A percentile compares a stretch with the other conserved stretches of the same genome.
phyloP scores from a whole-genome alignment of 2,888 invertebrate species.

The Ormyrus nitidulus region DNA sequence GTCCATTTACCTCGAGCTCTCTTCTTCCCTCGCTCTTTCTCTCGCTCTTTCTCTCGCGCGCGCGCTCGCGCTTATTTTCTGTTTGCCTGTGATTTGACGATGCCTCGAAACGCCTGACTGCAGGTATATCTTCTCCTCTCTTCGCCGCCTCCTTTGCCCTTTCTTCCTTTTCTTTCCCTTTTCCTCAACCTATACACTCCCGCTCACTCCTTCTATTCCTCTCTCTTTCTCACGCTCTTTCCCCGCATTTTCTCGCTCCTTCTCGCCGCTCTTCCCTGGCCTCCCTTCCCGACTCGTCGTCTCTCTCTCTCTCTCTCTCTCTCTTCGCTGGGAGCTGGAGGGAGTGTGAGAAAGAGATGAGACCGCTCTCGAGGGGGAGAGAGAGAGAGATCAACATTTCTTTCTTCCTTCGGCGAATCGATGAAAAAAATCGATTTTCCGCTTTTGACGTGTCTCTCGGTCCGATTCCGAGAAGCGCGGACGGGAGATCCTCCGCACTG shows the following conservation, averaged over 20 bases:
- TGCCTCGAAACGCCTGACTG: conserved; percentile 49
- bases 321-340: neutral
- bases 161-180: conserved; percentile 43
- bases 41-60: conserved; percentile 17
- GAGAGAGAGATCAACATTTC: conserved; percentile 2
- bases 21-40: conserved; percentile 2
- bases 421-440: conserved; percentile 51
- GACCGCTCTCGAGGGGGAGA: conserved; percentile 35
- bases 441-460: neutral
- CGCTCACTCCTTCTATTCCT: conserved; percentile 23
- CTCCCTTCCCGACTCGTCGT: conserved; percentile 5
- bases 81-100: conserved; percentile 58
- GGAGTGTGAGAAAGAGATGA: conserved; percentile 54
- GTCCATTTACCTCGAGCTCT: conserved; percentile 56
- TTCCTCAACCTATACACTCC: conserved; percentile 48
- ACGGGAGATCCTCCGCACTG: no score
- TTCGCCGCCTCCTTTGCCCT: conserved; percentile 42
- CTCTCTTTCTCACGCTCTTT: conserved; percentile 44
- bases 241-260: conserved; percentile 31
- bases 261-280: neutral
- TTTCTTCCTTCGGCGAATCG: conserved; percentile 31
- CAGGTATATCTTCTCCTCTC: conserved; percentile 50
- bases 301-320: conserved; percentile 39
- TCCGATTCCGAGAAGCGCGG: no score
- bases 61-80: conserved; percentile 42